Conservation (phyloP, 2,113 vertebrate species). For the Cathartes aura region DNA sequence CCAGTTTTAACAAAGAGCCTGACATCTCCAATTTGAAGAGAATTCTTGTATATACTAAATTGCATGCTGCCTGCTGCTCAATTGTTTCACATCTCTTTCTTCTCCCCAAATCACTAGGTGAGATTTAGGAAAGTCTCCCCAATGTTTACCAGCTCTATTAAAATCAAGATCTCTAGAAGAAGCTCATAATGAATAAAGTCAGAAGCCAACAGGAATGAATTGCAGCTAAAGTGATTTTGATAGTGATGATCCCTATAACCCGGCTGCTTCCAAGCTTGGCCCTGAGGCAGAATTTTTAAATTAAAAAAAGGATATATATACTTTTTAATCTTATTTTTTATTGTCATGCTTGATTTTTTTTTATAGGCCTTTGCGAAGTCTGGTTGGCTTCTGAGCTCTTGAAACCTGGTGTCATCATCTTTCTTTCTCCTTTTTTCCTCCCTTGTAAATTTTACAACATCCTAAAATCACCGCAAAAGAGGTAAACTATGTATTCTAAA, state of each 20-base stretch:
- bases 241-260: conserved; percentile 73
- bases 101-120: conserved; percentile 51
- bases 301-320: conserved; percentile 72
- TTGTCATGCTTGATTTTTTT: conserved; percentile 54
- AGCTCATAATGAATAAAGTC: conserved; percentile 70
- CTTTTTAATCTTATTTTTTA: conserved; percentile 73
- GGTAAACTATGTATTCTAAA: conserved; percentile 8
- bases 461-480: conserved; percentile 60
- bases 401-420: conserved; percentile 22
- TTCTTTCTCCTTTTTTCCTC: conserved; percentile 13
- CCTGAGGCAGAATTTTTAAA: conserved; percentile 76
- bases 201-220: conserved; percentile 74
- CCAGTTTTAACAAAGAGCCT: conserved; percentile 19
- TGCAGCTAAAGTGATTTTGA: conserved; percentile 74
- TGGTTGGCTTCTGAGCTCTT: conserved; percentile 67
- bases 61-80: conserved; percentile 29
- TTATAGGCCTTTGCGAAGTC: conserved; percentile 58
- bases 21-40: conserved; percentile 55
- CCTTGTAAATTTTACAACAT: conserved; percentile 60
- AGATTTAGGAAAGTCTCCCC: conserved; percentile 45
- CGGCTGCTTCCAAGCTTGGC: conserved; percentile 73
- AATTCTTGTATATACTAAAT: conserved; percentile 35
- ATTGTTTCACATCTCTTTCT: conserved; percentile 51
- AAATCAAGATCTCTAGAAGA: conserved; percentile 73
- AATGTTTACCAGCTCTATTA: conserved; percentile 70